These are phyloP conservation scores for Pelobates fuscus DNA, from an alignment of 2,113 vertebrate genomes.

Conservation along the genomic window DNA sequence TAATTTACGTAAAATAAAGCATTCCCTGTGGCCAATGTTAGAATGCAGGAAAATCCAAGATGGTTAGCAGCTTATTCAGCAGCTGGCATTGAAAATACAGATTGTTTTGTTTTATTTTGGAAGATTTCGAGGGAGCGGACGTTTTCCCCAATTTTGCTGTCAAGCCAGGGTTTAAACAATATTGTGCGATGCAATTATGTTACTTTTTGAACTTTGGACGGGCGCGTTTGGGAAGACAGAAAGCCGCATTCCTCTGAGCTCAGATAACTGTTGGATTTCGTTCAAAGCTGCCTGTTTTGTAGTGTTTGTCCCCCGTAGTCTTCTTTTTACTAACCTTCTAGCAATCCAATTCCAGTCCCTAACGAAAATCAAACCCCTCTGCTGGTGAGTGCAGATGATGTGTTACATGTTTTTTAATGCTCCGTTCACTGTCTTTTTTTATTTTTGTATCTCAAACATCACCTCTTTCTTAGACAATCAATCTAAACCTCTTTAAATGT, in stretches of 20 bases:
- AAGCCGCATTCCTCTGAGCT: conserved; percentile 58
- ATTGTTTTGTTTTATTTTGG: conserved; percentile 4
- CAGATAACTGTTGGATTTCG: conserved; percentile 51
- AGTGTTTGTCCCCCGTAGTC: neutral
- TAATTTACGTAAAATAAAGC: too few species aligned
- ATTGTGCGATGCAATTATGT: conserved; percentile 45
- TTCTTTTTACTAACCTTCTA: neutral
- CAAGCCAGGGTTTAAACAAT: conserved; percentile 47
- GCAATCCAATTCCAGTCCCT: neutral
- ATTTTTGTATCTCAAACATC: too few species aligned
- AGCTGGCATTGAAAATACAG: neutral
- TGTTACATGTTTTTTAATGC: too few species aligned
- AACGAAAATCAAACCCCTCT: too few species aligned
- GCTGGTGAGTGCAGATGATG: too few species aligned
- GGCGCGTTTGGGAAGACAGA: conserved; percentile 43
- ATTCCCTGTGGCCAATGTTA: too few species aligned
- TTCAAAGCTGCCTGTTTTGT: conserved; percentile 14
- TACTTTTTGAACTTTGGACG: conserved; percentile 56
- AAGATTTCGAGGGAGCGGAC: conserved; percentile 9
- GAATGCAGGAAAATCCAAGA: neutral
- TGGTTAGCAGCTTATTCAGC: neutral
- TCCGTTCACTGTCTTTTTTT: too few species aligned
- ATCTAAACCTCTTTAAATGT: too few species aligned
- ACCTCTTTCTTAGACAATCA: too few species aligned
- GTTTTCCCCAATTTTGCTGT: conserved; percentile 15